Evolutionary conservation across 2,797 vertebrate species (phyloP).

Genomic region (Alauda arvensis): DNA sequence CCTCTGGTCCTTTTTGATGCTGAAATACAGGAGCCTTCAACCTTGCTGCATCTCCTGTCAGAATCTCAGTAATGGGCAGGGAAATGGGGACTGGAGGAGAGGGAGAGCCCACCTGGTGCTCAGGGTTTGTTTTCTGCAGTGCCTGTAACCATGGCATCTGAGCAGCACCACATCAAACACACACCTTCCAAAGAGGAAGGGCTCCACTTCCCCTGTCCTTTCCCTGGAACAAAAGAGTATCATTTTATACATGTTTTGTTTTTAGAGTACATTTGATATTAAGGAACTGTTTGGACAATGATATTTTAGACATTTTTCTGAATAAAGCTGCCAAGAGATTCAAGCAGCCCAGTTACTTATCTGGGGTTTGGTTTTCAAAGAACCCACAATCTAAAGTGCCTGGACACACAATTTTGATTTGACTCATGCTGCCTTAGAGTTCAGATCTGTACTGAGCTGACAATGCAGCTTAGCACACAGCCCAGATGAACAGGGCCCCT

Average conservation of each 20-base stretch:
- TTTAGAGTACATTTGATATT: neutral
- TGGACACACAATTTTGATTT: neutral
- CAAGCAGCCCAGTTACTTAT: neutral
- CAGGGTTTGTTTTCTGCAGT: neutral
- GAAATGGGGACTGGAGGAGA: neutral
- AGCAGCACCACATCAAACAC: neutral
- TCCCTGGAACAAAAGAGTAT: conserved; percentile 1
- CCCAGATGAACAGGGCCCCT: neutral
- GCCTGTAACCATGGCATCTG: conserved; percentile 6
- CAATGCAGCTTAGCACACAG: neutral
- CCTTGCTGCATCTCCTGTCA: neutral
- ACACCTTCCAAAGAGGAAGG: neutral
- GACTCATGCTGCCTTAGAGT: accelerated
- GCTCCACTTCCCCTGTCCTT: conserved; percentile 27
- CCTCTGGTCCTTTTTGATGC: neutral
- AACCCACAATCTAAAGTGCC: neutral
- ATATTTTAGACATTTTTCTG: neutral
- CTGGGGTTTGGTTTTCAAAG: neutral
- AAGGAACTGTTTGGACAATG: neutral
- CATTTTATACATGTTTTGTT: neutral
- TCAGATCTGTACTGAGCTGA: neutral
- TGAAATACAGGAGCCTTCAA: neutral
- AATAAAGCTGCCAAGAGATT: neutral
- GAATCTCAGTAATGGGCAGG: neutral
- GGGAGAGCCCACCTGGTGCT: neutral